phyloP scores from a whole-genome alignment of 1,140 invertebrate genomes.

The Drosophila saltans region DNA sequence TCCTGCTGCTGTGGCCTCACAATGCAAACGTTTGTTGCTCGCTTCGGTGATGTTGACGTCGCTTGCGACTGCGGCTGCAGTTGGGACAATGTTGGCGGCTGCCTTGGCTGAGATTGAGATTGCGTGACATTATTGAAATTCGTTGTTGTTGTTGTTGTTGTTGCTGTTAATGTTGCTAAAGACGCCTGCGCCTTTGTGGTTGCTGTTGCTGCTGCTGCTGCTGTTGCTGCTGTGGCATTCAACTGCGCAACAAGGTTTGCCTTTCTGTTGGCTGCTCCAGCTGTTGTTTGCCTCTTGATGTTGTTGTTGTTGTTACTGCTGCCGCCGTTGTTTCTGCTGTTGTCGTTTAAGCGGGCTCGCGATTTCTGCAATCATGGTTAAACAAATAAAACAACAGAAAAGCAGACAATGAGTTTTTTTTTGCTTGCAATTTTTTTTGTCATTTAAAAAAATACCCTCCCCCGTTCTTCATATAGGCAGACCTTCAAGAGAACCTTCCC shows the following conservation, averaged over 20 bases:
- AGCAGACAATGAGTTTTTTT: slow-evolving; percentile 9
- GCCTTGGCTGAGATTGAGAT: slow-evolving; percentile 59
- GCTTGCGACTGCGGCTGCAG: slow-evolving; percentile 52
- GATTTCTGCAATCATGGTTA: slow-evolving; percentile 65
- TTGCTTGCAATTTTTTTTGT: not conserved
- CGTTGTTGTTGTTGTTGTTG: slow-evolving; percentile 52
- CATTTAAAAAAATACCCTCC: not conserved
- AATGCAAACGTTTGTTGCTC: slow-evolving; percentile 74
- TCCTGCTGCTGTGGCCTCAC: slow-evolving; percentile 72
- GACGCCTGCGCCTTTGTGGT: slow-evolving; percentile 70
- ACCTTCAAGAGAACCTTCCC: not conserved
- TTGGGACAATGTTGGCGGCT: slow-evolving; percentile 44
- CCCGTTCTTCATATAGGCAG: not conserved
- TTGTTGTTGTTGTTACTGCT: slow-evolving; percentile 47
- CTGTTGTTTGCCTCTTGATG: slow-evolving; percentile 45
- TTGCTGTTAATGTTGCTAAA: slow-evolving; percentile 46
- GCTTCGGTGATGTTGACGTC: slow-evolving; percentile 58
- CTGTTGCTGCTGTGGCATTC: slow-evolving; percentile 51
- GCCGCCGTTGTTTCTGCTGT: slow-evolving; percentile 39
- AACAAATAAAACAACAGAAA: slow-evolving; percentile 1
- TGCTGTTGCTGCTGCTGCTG: slow-evolving; percentile 36
- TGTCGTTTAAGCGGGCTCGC: slow-evolving; percentile 73
- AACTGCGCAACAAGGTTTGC: slow-evolving; percentile 49
- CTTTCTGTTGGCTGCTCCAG: slow-evolving; percentile 38
- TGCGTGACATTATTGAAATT: slow-evolving; percentile 80